phyloP scores from a whole-genome alignment of 2,888 invertebrate species.

The Exephanes ischioxanthus region DNA sequence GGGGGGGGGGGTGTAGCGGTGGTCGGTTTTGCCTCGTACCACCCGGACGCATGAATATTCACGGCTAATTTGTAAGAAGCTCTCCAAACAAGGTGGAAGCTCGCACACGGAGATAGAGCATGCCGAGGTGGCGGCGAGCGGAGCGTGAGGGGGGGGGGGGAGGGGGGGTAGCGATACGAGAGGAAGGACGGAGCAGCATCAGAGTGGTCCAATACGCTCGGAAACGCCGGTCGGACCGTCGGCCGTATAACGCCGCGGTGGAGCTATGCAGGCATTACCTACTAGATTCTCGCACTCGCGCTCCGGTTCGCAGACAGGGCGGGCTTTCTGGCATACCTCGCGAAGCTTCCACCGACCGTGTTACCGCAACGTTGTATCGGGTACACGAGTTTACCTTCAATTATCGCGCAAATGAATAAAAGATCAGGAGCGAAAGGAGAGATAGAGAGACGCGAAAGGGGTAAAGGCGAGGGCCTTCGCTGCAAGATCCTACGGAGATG shows the following conservation, averaged over 20 bases:
- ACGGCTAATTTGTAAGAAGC: conserved; percentile 84
- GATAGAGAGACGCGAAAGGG: conserved; percentile 31
- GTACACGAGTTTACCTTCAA: conserved; percentile 82
- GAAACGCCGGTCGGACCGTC: conserved; percentile 54
- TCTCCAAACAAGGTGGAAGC: conserved; percentile 79
- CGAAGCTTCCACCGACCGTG: conserved; percentile 33
- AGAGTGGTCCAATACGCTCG: conserved; percentile 45
- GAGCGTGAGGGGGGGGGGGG: background rate
- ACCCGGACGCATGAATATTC: conserved; percentile 81
- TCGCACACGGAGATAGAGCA: conserved; percentile 39
- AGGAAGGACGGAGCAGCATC: conserved; percentile 41
- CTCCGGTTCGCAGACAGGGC: conserved; percentile 48
- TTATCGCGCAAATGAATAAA: conserved; percentile 82
- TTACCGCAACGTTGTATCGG: conserved; percentile 70
- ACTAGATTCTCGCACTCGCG: conserved; percentile 45
- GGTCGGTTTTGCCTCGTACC: conserved; percentile 68
- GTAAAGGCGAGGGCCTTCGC: background rate
- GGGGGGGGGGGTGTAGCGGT: background rate
- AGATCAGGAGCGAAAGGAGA: conserved; percentile 67
- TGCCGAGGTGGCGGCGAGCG: background rate
- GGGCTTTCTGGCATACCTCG: conserved; percentile 13
- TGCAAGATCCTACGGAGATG: conserved; percentile 16
- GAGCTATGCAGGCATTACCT: conserved; percentile 34
- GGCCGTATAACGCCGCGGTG: conserved; percentile 23
- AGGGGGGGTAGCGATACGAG: conserved; percentile 14